Evolutionary conservation across 2,888 invertebrate species (phyloP).

Genomic region (Lordiphosa andalusiaca): DNA sequence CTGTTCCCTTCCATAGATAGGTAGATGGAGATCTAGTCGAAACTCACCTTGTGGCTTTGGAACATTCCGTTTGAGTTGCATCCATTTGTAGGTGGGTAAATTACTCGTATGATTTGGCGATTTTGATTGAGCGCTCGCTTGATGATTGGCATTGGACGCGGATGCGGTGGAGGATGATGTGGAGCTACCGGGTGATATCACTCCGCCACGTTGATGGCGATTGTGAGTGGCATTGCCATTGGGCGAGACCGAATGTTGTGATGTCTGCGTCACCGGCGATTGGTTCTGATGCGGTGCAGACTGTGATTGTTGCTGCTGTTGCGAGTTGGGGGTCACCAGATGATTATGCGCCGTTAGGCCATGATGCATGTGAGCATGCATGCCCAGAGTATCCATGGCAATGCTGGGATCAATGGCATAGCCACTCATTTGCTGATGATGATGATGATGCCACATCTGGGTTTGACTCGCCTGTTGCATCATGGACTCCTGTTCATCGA

Average conservation of each 20-base stretch:
- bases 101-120: slow-evolving; percentile 77
- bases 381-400: slow-evolving; percentile 66
- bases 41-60: slow-evolving; percentile 94
- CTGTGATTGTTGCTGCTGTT: slow-evolving; percentile 47
- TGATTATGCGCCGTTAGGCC: slow-evolving; percentile 64
- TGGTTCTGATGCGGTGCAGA: slow-evolving; percentile 21
- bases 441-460: slow-evolving; percentile 77
- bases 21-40: too few species aligned
- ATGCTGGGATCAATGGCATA: slow-evolving; percentile 60
- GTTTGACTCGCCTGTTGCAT: slow-evolving; percentile 71
- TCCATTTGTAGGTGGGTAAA: slow-evolving; percentile 98
- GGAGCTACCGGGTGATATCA: slow-evolving; percentile 77
- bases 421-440: slow-evolving; percentile 71
- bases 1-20: too few species aligned
- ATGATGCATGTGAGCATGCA: slow-evolving; percentile 77
- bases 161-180: slow-evolving; percentile 70
- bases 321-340: slow-evolving; percentile 52
- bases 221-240: slow-evolving; percentile 58
- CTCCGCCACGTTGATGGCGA: slow-evolving; percentile 71
- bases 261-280: slow-evolving; percentile 32
- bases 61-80: slow-evolving; percentile 98
- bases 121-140: slow-evolving; percentile 68
- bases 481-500: slow-evolving; percentile 77
- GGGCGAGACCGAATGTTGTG: slow-evolving; percentile 63
- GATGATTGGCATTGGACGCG: slow-evolving; percentile 53